Conservation (phyloP, 2,888 invertebrate genomes). For the Erebia ligea region DNA sequence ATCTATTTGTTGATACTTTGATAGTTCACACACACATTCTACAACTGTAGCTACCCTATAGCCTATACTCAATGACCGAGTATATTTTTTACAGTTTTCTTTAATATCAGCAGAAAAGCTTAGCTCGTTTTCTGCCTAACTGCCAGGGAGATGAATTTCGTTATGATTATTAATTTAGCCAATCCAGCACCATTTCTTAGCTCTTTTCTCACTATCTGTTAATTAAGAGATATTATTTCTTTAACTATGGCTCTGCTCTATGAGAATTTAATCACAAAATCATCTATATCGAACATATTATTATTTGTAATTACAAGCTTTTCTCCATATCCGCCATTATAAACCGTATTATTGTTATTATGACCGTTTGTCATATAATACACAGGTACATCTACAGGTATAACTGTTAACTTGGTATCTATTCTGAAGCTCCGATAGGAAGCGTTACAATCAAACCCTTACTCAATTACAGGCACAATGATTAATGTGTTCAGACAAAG, state of each 20-base stretch:
- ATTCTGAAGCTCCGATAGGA: conserved; percentile 15
- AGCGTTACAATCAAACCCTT: conserved; percentile 18
- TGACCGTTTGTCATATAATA: not conserved
- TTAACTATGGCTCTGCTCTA: not conserved
- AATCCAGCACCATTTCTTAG: no score
- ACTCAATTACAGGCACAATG: conserved; percentile 22
- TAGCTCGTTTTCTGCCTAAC: no score
- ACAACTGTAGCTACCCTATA: not conserved
- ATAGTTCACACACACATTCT: conserved; percentile 2
- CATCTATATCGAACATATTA: not conserved
- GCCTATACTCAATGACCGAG: not conserved
- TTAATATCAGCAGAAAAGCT: not conserved
- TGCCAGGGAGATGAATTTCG: no score
- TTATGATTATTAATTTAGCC: no score
- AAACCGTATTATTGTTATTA: no score
- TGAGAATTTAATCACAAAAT: not conserved
- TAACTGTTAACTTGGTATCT: not conserved
- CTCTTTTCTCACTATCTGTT: no score
- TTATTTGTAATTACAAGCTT: not conserved
- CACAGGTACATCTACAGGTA: no score
- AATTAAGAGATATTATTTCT: not conserved
- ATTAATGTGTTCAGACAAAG: conserved; percentile 29
- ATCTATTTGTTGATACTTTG: not conserved
- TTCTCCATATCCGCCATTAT: not conserved
- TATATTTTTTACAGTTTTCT: not conserved